Evolutionary conservation across 2,113 vertebrate genomes (phyloP), one percentile per base, ranked within the genome.

Genomic region (Ramphastos sulfuratus): DNA sequence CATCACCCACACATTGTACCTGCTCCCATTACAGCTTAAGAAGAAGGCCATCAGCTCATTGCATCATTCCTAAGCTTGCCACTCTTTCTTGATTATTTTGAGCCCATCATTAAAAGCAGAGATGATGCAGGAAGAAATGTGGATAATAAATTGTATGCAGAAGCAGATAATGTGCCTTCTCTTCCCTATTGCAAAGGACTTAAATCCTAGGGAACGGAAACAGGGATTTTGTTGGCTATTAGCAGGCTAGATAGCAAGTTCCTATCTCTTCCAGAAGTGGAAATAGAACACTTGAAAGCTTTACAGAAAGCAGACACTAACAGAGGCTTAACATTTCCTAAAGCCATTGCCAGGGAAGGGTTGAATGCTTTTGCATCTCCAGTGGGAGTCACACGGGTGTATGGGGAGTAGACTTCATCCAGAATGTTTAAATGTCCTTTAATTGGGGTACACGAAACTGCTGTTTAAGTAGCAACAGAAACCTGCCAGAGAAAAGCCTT

Each of bases 81-180:
- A 20, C 31, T 61, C 19, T 24, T 31, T 78, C n/a, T 82, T 35
- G 6, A 46, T 60, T 84, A 30, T 70, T 80, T 58, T 61, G 30
- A 74, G 39, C 35, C 27, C 70, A 46, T 25, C 64, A 25, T 12
- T 55, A 80, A 69, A 37, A 63, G 30, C 19, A 77, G 61, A 83
- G 44, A 31, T 82, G 67, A 80, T 88, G 55, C 60, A 92, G 87
- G 87, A 73, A 33, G 73, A 90, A 89, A 81, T n/a, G n/a, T 17
- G 33, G 30, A 30, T 61, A 71, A 71, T 11, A 48, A 74, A 39
- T 17, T 71, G 30, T 24, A 54, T 44, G 69, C 14, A 86, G 64
- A 70, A 65, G 39, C 30, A 81, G 77, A 67, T 64, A 42, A 59
- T 16, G 21, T 65, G 73, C 46, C 55, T 77, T 77, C 64, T 54